These are phyloP conservation scores for Cheilosia vernalis DNA, from an alignment of 2,888 invertebrate genomes.

Conservation along the genomic window DNA sequence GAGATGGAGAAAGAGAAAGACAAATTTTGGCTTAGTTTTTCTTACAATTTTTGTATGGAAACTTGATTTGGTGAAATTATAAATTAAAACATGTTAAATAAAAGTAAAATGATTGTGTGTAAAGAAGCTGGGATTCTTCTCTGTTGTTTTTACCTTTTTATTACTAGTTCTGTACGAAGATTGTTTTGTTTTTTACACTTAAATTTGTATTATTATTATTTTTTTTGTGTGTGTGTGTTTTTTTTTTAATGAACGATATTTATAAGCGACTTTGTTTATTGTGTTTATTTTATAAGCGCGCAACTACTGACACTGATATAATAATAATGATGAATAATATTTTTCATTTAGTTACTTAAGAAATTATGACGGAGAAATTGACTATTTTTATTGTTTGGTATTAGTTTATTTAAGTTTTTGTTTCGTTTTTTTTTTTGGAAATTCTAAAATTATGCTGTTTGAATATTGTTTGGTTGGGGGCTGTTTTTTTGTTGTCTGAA, in stretches of 20 bases:
- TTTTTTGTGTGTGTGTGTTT: slow-evolving; percentile 4
- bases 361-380: slow-evolving; percentile 71
- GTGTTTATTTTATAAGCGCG: slow-evolving; percentile 67
- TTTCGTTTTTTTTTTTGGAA: slow-evolving; percentile 33
- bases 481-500: slow-evolving; percentile 51
- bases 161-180: slow-evolving; percentile 71
- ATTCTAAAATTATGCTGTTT: slow-evolving; percentile 61
- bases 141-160: slow-evolving; percentile 50
- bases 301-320: slow-evolving; percentile 73
- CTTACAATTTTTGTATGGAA: slow-evolving; percentile 49
- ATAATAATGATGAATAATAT: slow-evolving; percentile 66
- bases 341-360: slow-evolving; percentile 41
- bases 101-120: slow-evolving; percentile 44
- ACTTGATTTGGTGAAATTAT: slow-evolving; percentile 75
- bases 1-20: slow-evolving; percentile 36
- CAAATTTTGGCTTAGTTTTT: slow-evolving; percentile 31
- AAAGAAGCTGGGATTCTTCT: slow-evolving; percentile 75
- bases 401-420: slow-evolving; percentile 31
- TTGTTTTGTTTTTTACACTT: slow-evolving; percentile 53
- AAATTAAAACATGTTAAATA: slow-evolving; percentile 46
- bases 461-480: slow-evolving; percentile 55
- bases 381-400: slow-evolving; percentile 72
- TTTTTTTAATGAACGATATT: slow-evolving; percentile 67
- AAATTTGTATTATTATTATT: slow-evolving; percentile 35
- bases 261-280: slow-evolving; percentile 65